Conservation (phyloP, 1,140 invertebrate genomes). For the Apocrypta bakeri region DNA sequence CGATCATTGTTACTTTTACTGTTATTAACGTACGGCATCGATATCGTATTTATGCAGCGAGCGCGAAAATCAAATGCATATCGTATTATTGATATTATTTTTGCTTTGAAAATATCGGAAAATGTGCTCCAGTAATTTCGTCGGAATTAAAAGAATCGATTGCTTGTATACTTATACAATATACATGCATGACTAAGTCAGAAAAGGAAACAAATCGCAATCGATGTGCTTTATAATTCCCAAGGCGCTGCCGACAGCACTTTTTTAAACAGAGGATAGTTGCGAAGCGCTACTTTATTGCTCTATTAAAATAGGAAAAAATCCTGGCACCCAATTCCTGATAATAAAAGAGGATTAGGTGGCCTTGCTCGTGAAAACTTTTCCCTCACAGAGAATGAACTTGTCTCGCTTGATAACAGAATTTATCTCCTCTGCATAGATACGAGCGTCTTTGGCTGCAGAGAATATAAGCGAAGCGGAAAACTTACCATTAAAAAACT, state of each 20-base stretch:
- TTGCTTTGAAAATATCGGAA: no score
- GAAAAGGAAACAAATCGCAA: not conserved
- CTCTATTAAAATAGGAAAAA: not conserved
- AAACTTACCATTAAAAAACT: slow-evolving; percentile 32
- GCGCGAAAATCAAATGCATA: no score
- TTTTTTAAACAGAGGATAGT: not conserved
- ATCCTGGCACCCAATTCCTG: not conserved
- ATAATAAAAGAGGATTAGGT: slow-evolving; percentile 22
- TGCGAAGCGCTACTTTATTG: not conserved
- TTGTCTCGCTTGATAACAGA: slow-evolving; percentile 18
- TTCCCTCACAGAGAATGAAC: slow-evolving; percentile 6
- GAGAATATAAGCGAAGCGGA: not conserved
- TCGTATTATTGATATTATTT: no score
- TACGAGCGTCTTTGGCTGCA: not conserved
- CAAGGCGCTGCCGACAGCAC: not conserved
- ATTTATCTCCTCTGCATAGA: not conserved
- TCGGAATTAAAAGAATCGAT: no score
- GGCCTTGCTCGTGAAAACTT: not conserved
- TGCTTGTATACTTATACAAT: no score
- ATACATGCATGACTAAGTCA: no score
- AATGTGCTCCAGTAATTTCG: no score
- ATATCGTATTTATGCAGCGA: not conserved
- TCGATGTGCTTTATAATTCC: not conserved
- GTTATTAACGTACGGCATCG: not conserved
- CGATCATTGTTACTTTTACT: not conserved